A percentile compares a stretch with the other conserved stretches of the same genome.
phyloP scores from a whole-genome alignment of 2,113 vertebrate genomes.

The Alethe diademata region DNA sequence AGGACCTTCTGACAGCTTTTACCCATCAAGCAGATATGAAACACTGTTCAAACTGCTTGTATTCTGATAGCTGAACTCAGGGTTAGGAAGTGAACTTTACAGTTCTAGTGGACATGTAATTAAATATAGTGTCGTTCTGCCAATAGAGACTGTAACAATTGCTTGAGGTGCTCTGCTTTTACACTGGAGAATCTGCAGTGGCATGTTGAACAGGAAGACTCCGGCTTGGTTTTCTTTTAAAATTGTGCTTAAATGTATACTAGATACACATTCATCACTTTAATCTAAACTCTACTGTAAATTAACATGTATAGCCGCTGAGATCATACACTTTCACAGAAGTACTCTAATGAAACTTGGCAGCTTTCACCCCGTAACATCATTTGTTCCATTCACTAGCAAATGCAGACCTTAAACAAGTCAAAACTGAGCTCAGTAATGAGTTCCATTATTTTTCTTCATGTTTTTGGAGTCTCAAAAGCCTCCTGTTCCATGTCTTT shows the following conservation, averaged over 20 bases:
- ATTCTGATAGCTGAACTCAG: constrained; percentile 5
- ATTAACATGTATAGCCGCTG: constrained; percentile 78
- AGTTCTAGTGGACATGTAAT: constrained; percentile 23
- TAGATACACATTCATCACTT: constrained; percentile 67
- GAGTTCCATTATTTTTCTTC: constrained; percentile 61
- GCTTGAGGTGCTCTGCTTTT: constrained; percentile 6
- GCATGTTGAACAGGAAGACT: constrained; percentile 20
- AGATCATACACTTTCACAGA: constrained; percentile 79
- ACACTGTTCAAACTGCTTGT: constrained; percentile 2
- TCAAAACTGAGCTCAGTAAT: constrained; percentile 62
- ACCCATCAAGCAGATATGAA: constrained; percentile 13
- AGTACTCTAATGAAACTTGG: constrained; percentile 83
- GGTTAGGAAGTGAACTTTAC: background rate
- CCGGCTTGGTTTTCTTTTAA: constrained; percentile 47
- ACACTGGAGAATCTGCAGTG: background rate
- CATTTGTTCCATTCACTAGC: constrained; percentile 83
- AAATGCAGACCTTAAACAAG: constrained; percentile 62
- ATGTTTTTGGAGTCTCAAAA: constrained; percentile 45
- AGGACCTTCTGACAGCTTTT: constrained; percentile 37
- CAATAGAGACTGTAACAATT: background rate
- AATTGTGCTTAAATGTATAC: constrained; percentile 48
- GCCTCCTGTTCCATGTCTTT: constrained; percentile 1
- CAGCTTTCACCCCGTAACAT: constrained; percentile 71
- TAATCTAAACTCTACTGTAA: constrained; percentile 62
- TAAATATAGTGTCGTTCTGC: background rate